phyloP scores from a whole-genome alignment of 1,140 invertebrate genomes.

The Drosophila novamexicana region DNA sequence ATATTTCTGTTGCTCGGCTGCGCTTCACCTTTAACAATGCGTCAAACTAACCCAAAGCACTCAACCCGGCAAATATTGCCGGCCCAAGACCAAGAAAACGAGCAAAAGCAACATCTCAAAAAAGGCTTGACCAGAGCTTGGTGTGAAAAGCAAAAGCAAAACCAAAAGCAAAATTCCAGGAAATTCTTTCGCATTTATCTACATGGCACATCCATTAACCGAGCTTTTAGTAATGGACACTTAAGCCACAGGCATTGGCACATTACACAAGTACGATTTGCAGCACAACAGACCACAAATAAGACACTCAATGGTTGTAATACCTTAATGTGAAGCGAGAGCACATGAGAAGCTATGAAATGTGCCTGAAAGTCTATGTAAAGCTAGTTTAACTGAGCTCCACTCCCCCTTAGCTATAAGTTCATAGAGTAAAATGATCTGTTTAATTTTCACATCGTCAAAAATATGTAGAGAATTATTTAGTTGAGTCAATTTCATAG shows the following conservation, averaged over 20 bases:
- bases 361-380: no score
- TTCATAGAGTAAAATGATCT: no score
- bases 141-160: slow-evolving; percentile 68
- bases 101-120: slow-evolving; percentile 37
- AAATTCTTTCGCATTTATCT: slow-evolving; percentile 47
- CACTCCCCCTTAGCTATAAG: no score
- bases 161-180: slow-evolving; percentile 51
- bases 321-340: neutral
- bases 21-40: slow-evolving; percentile 48
- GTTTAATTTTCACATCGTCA: no score
- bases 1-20: slow-evolving; percentile 38
- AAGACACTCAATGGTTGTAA: slow-evolving; percentile 10
- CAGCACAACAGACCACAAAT: slow-evolving; percentile 2
- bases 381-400: no score
- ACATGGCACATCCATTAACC: slow-evolving; percentile 57
- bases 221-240: slow-evolving; percentile 52
- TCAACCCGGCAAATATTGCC: slow-evolving; percentile 66
- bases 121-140: slow-evolving; percentile 43
- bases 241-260: slow-evolving; percentile 32
- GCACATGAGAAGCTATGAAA: neutral
- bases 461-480: no score
- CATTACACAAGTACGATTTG: neutral
- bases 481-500: no score
- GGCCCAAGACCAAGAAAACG: slow-evolving; percentile 38
- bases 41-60: slow-evolving; percentile 70